Conservation (phyloP, 2,113 vertebrate genomes). For the Phalacrocorax aristotelis region DNA sequence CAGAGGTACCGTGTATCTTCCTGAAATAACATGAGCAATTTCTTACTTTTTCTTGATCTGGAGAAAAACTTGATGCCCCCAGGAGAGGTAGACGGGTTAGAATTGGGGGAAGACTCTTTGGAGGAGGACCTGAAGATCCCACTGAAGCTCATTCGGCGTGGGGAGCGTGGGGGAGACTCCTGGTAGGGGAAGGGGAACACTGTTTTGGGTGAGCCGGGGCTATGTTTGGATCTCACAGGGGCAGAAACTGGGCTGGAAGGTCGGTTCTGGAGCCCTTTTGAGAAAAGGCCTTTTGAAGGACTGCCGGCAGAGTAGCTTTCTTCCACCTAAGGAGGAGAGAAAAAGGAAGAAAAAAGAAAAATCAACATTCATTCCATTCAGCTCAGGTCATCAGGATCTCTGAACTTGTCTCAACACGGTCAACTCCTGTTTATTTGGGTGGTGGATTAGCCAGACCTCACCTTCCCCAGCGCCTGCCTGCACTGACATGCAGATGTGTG, state of each 20-base stretch:
- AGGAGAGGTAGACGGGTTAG: slow-evolving; percentile 84
- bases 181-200: slow-evolving; percentile 88
- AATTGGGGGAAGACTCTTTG: slow-evolving; percentile 82
- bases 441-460: neutral
- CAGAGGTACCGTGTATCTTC: slow-evolving; percentile 60
- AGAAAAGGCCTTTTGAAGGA: slow-evolving; percentile 86
- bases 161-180: slow-evolving; percentile 85
- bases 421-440: neutral
- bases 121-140: slow-evolving; percentile 91
- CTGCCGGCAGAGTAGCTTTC: slow-evolving; percentile 75
- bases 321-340: slow-evolving; percentile 76
- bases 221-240: slow-evolving; percentile 80
- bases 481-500: rapidly evolving
- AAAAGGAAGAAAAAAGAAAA: neutral
- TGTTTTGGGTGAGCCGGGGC: slow-evolving; percentile 82
- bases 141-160: slow-evolving; percentile 90
- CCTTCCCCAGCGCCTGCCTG: neutral
- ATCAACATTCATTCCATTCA: neutral
- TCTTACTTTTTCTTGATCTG: slow-evolving; percentile 89
- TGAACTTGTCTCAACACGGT: neutral
- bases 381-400: neutral
- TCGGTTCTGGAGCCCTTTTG: slow-evolving; percentile 78
- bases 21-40: slow-evolving; percentile 65
- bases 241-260: slow-evolving; percentile 87
- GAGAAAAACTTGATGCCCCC: slow-evolving; percentile 88